phyloP scores from a whole-genome alignment of 2,113 vertebrate genomes.

The Salvelinus alpinus region DNA sequence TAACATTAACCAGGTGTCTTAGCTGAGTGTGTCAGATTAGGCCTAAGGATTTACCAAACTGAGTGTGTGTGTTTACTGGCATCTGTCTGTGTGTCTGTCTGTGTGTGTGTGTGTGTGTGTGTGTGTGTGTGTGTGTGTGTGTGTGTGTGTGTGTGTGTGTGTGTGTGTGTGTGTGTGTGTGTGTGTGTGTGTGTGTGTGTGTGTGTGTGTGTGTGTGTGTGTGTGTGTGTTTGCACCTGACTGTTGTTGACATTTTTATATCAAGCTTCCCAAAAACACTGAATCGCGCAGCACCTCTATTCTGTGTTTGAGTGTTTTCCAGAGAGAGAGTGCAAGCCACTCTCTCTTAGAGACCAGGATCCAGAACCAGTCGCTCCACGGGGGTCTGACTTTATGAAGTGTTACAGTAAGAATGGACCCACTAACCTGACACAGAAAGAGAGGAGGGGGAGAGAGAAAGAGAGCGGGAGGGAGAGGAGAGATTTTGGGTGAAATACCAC shows the following conservation, averaged over 20 bases:
- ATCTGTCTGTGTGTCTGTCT: no score
- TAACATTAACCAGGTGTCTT: slow-evolving; percentile 78
- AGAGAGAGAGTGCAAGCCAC: slow-evolving; percentile 31
- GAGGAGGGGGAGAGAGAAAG: no score
- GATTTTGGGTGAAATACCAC: no score
- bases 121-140: slow-evolving; percentile 3
- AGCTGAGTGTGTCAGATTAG: slow-evolving; percentile 75
- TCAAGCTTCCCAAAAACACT: no score
- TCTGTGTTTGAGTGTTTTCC: neutral
- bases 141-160: slow-evolving; percentile 13
- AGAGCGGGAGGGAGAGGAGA: no score
- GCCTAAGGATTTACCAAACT: slow-evolving; percentile 60
- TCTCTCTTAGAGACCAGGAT: slow-evolving; percentile 46
- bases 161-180: slow-evolving; percentile 19
- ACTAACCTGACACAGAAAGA: slow-evolving; percentile 68
- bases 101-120: no score
- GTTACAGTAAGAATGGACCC: slow-evolving; percentile 68
- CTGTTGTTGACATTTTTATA: no score
- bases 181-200: neutral
- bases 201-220: neutral
- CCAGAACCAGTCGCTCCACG: slow-evolving; percentile 54
- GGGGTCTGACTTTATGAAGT: slow-evolving; percentile 65
- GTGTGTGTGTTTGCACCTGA: no score
- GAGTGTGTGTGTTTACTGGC: neutral
- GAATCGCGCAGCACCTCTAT: neutral